Evolutionary conservation across 2,888 invertebrate species (phyloP).

Genomic region (Leucania comma): DNA sequence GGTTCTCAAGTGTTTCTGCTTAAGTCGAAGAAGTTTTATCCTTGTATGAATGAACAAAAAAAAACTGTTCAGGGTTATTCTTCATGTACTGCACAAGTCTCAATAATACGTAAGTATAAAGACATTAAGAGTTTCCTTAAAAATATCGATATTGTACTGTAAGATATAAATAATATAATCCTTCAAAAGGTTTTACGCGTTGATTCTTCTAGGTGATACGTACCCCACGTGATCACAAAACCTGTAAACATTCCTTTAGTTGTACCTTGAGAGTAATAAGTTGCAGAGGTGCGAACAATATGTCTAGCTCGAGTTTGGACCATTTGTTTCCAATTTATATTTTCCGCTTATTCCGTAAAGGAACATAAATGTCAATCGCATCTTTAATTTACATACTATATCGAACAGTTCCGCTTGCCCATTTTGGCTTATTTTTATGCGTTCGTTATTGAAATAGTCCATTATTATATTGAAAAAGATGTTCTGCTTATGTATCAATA

Average conservation of each 20-base stretch:
- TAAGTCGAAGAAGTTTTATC: no score
- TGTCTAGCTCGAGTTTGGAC: neutral
- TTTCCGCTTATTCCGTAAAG: neutral
- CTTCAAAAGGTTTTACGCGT: neutral
- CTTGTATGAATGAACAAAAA: no score
- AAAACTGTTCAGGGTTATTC: no score
- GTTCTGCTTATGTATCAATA: constrained; percentile 1
- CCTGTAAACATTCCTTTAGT: neutral
- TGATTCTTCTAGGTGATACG: neutral
- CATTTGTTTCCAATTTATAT: constrained; percentile 12
- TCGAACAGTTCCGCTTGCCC: constrained; percentile 26
- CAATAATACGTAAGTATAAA: no score
- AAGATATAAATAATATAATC: neutral
- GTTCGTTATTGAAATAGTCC: constrained; percentile 26
- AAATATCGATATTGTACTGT: neutral
- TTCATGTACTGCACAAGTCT: no score
- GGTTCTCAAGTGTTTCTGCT: no score
- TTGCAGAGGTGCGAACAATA: neutral
- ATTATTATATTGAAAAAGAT: constrained; percentile 22
- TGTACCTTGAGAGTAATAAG: neutral
- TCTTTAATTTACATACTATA: constrained; percentile 12
- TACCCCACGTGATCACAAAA: no score
- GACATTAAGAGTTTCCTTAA: no score
- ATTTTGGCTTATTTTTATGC: constrained; percentile 20
- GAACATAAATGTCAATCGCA: constrained; percentile 13